Percentiles rank a stretch among this genome's conserved stretches.
These are phyloP conservation scores for Trichacis sp. DNA, from an alignment of 2,888 invertebrate genomes.

Conservation along the genomic window DNA sequence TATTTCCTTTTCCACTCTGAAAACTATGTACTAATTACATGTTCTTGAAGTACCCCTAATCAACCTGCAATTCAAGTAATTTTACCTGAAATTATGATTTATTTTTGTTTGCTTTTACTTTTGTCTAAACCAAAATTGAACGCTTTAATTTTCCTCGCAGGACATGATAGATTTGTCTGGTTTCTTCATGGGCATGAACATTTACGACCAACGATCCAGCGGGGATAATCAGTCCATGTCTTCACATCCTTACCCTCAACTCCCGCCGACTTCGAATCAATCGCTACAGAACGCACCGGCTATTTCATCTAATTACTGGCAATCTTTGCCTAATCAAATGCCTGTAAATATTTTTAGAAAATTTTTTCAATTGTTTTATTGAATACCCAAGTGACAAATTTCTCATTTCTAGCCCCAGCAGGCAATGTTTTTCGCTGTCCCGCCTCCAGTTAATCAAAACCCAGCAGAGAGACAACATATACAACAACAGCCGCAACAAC, in stretches of 20 bases:
- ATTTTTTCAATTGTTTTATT: no score
- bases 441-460: slow-evolving; percentile 59
- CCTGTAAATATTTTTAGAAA: slow-evolving; percentile 55
- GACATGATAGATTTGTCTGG: slow-evolving; percentile 62
- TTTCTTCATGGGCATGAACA: slow-evolving; percentile 64
- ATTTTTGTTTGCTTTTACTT: slow-evolving; percentile 1
- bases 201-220: slow-evolving; percentile 59
- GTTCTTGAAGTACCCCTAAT: no score
- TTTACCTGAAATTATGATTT: not conserved
- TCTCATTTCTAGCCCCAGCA: slow-evolving; percentile 56
- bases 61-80: no score
- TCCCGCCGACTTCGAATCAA: slow-evolving; percentile 53
- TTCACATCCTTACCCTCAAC: slow-evolving; percentile 55
- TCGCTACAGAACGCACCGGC: slow-evolving; percentile 48
- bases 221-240: slow-evolving; percentile 56
- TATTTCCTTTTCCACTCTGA: no score
- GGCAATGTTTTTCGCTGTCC: slow-evolving; percentile 61
- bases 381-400: not conserved
- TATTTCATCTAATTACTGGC: slow-evolving; percentile 62
- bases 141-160: slow-evolving; percentile 29
- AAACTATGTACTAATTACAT: no score
- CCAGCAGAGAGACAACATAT: slow-evolving; percentile 55
- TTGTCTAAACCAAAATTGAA: slow-evolving; percentile 2
- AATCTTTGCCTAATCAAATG: slow-evolving; percentile 61
- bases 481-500: slow-evolving; percentile 57